Evolutionary conservation across 2,113 vertebrate species (phyloP).

Genomic region (Plecotus auritus): DNA sequence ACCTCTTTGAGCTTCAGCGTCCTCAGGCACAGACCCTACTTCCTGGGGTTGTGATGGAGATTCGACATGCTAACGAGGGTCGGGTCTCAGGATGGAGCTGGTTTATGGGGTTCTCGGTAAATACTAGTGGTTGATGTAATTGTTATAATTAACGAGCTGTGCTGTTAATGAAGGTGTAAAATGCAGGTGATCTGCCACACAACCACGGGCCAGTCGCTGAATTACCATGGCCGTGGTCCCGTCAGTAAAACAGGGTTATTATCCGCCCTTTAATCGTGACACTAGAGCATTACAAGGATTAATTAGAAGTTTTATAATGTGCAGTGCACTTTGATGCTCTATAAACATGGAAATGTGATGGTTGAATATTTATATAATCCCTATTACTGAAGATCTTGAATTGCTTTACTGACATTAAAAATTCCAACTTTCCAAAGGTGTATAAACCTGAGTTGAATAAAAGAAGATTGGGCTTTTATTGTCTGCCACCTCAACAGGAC

Average conservation of each 20-base stretch:
- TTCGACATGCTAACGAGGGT: not conserved
- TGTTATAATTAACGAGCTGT: conserved; percentile 57
- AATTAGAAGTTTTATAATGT: conserved; percentile 66
- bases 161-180: conserved; percentile 59
- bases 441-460: not conserved
- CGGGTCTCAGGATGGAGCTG: not conserved
- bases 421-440: not conserved
- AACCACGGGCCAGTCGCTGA: not conserved
- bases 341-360: conserved; percentile 56
- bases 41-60: not conserved
- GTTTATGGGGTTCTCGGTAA: conserved; percentile 15
- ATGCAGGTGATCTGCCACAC: conserved; percentile 5
- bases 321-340: conserved; percentile 54
- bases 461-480: not conserved
- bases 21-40: not conserved
- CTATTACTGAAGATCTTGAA: conserved; percentile 36
- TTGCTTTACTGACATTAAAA: conserved; percentile 32
- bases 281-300: conserved; percentile 32
- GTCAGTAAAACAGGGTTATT: conserved; percentile 42
- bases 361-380: conserved; percentile 45
- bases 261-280: conserved; percentile 33
- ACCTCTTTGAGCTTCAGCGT: not conserved
- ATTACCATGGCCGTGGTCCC: not conserved
- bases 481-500: not conserved
- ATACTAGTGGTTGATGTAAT: conserved; percentile 25